These are phyloP conservation scores for Gorsachius magnificus DNA, from an alignment of 2,797 vertebrate species.

Conservation along the genomic window DNA sequence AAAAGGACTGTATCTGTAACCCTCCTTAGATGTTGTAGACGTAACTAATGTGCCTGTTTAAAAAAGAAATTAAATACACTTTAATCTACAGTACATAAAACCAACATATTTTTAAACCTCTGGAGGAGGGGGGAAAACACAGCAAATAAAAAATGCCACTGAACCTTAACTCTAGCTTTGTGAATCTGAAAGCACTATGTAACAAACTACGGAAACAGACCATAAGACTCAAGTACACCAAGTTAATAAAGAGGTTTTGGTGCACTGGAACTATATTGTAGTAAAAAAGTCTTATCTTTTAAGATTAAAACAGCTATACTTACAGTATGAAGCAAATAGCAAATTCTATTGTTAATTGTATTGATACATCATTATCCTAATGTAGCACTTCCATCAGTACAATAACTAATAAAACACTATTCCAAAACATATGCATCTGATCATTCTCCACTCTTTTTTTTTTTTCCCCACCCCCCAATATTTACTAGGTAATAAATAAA, in stretches of 20 bases:
- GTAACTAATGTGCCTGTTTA: not conserved
- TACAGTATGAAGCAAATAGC: not conserved
- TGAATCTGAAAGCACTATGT: not conserved
- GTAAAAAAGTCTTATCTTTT: not conserved
- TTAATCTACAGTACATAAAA: not conserved
- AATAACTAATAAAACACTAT: not conserved
- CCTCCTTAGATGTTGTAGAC: not conserved
- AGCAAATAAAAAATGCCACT: not conserved
- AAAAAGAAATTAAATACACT: not conserved
- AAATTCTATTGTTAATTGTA: not conserved
- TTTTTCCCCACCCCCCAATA: not conserved
- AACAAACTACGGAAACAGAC: not conserved
- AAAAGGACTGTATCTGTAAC: not conserved
- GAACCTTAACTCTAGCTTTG: not conserved
- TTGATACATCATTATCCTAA: not conserved
- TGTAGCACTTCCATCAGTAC: not conserved
- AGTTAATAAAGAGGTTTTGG: not conserved
- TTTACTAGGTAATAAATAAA: not conserved
- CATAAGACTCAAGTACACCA: not conserved
- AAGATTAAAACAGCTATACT: not conserved
- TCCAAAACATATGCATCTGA: not conserved
- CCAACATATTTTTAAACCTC: not conserved
- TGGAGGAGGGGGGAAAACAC: not conserved
- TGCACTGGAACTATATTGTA: not conserved
- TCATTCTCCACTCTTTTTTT: not conserved